Conservation (phyloP, 1,140 invertebrate species). For the Stegodyphus dumicola region DNA sequence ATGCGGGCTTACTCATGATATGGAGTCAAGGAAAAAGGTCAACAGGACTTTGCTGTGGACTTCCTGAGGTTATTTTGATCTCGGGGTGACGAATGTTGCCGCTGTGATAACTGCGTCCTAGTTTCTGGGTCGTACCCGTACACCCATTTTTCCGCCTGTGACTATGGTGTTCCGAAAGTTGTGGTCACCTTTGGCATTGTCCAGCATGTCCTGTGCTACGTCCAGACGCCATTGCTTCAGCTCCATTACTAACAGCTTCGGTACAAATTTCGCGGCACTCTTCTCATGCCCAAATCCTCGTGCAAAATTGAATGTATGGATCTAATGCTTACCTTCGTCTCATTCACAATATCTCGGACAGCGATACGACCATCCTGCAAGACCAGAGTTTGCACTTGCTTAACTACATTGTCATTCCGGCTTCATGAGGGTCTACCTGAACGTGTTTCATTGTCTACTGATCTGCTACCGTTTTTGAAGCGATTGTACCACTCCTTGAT, state of each 20-base stretch:
- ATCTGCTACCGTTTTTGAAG: too few relatives aligned
- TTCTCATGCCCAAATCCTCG: not conserved
- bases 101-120: not conserved
- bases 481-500: too few relatives aligned
- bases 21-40: not conserved
- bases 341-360: too few relatives aligned
- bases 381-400: too few relatives aligned
- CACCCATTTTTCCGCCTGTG: not conserved
- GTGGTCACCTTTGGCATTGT: conserved; percentile 8
- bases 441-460: too few relatives aligned
- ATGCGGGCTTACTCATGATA: too few relatives aligned
- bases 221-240: conserved; percentile 4
- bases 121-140: conserved; percentile 1
- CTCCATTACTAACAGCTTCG: conserved; percentile 9
- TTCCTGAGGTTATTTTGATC: not conserved
- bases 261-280: conserved; percentile 9
- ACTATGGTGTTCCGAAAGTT: conserved; percentile 3
- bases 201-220: not conserved
- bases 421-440: too few relatives aligned
- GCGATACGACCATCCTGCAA: too few relatives aligned
- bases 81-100: not conserved
- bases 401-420: too few relatives aligned
- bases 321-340: too few relatives aligned
- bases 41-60: not conserved
- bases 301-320: too few relatives aligned